phyloP scores from a whole-genome alignment of 2,113 vertebrate genomes.

The Leucopsar rothschildi region DNA sequence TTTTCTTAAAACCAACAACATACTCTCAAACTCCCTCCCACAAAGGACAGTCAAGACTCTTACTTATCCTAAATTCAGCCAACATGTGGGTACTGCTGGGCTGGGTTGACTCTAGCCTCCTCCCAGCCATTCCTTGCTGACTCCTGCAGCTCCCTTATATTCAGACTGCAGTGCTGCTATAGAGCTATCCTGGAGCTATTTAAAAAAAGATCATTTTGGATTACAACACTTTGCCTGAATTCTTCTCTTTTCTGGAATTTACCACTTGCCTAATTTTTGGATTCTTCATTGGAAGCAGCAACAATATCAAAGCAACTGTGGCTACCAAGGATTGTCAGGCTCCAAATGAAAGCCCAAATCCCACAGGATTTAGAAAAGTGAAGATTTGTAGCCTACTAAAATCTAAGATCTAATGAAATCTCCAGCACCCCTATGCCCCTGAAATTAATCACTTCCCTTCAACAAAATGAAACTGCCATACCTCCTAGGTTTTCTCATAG shows the following conservation, averaged over 20 bases:
- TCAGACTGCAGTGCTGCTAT: background rate
- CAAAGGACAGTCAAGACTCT: background rate
- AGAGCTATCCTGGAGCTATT: background rate
- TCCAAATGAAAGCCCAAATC: background rate
- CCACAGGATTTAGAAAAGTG: background rate
- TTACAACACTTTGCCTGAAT: background rate
- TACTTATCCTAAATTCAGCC: background rate
- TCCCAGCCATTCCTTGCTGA: background rate
- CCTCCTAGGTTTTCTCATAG: background rate
- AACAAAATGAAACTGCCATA: background rate
- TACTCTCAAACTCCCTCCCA: background rate
- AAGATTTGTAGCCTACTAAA: background rate
- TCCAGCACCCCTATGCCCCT: background rate
- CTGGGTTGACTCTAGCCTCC: background rate
- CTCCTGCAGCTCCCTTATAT: background rate
- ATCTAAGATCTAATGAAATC: background rate
- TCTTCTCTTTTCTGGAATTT: background rate
- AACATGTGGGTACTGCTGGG: background rate
- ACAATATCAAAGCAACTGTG: background rate
- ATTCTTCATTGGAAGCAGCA: background rate
- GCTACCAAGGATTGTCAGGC: rapidly evolving
- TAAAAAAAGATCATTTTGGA: background rate
- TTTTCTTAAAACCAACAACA: background rate
- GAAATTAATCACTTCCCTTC: background rate
- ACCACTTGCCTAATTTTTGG: background rate